Conservation (phyloP, 2,797 vertebrate genomes). For the Eptatretus atami region DNA sequence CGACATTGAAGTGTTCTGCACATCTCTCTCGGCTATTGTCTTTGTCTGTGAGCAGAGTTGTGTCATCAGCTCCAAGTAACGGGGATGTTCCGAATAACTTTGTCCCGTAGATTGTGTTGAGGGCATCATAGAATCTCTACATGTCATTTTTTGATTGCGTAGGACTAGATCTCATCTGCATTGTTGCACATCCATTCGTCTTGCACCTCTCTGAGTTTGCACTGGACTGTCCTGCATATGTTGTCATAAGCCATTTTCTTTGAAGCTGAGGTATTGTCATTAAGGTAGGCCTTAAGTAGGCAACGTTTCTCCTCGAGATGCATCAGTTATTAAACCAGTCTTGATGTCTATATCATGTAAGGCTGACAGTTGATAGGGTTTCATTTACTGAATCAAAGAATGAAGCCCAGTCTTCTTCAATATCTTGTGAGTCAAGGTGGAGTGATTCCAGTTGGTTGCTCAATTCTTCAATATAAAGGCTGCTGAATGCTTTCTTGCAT, state of each 20-base stretch:
- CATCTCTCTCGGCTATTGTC: background rate
- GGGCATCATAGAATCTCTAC: background rate
- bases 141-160: background rate
- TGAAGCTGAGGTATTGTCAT: background rate
- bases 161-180: background rate
- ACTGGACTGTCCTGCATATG: background rate
- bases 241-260: constrained; percentile 1
- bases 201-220: background rate
- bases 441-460: background rate
- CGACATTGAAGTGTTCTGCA: background rate
- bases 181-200: background rate
- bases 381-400: background rate
- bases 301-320: background rate
- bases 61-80: background rate
- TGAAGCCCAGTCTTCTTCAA: background rate
- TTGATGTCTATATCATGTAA: background rate
- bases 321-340: background rate
- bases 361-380: background rate
- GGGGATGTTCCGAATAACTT: background rate
- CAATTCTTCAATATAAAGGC: background rate
- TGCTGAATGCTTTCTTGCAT: constrained; percentile 1
- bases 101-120: background rate
- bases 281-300: background rate
- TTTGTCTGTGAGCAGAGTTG: constrained; percentile 1
- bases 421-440: background rate